phyloP scores from a whole-genome alignment of 2,797 vertebrate species.

The Mormyrus proboscirostris region DNA sequence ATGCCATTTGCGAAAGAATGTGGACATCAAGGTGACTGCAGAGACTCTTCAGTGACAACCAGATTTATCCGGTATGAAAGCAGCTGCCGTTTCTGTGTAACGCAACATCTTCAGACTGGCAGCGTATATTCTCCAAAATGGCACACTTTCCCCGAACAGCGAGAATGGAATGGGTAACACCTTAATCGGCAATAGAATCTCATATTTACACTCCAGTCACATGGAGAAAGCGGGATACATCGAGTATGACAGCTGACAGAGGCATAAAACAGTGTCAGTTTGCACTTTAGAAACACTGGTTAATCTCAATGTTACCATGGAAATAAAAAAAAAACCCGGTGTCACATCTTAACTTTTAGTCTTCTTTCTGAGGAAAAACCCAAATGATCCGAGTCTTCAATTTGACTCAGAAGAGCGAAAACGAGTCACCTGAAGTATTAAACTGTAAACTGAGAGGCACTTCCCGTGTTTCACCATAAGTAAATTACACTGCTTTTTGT shows the following conservation, averaged over 20 bases:
- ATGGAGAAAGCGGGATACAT: background rate
- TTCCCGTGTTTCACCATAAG: background rate
- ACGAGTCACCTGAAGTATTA: constrained; percentile 1
- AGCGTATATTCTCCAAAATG: background rate
- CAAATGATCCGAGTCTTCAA: background rate
- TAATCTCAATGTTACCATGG: background rate
- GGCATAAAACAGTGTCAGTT: background rate
- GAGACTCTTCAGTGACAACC: background rate
- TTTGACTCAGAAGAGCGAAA: background rate
- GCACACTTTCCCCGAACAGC: background rate
- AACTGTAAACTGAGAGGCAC: background rate
- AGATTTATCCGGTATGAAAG: background rate
- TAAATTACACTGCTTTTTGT: background rate
- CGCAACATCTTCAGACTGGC: background rate
- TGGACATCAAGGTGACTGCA: background rate
- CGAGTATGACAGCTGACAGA: background rate
- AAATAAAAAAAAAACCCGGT: background rate
- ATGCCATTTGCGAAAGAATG: background rate
- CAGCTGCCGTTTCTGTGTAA: background rate
- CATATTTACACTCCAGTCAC: background rate
- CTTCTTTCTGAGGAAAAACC: background rate
- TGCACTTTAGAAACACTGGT: background rate
- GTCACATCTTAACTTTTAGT: background rate
- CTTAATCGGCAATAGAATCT: background rate
- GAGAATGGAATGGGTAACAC: background rate